Conservation (phyloP, 2,797 vertebrate genomes). For the Fistularia tabacaria region DNA sequence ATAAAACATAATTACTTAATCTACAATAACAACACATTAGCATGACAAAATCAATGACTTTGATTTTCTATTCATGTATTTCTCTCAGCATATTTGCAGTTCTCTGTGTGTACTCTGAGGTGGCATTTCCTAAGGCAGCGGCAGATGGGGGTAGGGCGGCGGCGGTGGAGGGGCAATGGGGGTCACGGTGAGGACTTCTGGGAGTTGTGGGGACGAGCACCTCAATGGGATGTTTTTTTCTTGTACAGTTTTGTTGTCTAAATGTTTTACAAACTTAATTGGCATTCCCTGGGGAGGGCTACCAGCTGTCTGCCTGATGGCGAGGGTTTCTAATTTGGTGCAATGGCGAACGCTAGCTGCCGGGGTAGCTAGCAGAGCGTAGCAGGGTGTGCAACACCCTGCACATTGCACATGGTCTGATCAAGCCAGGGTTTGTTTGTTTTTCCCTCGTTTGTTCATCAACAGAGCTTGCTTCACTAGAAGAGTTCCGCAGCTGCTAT, state of each 20-base stretch:
- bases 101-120: slow-evolving; percentile 64
- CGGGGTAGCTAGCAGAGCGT: slow-evolving; percentile 65
- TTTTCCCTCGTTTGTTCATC: slow-evolving; percentile 67
- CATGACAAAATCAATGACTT: slow-evolving; percentile 76
- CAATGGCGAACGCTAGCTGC: slow-evolving; percentile 64
- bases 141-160: slow-evolving; percentile 63
- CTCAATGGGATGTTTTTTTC: slow-evolving; percentile 65
- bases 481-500: slow-evolving; percentile 63
- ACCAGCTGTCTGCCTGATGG: slow-evolving; percentile 83
- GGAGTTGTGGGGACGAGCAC: slow-evolving; percentile 69
- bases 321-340: slow-evolving; percentile 77
- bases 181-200: slow-evolving; percentile 66
- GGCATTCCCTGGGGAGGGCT: slow-evolving; percentile 76
- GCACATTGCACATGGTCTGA: slow-evolving; percentile 53
- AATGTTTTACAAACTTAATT: slow-evolving; percentile 88
- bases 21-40: slow-evolving; percentile 70
- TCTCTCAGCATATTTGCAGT: slow-evolving; percentile 67
- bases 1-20: slow-evolving; percentile 71
- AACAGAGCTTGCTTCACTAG: slow-evolving; percentile 50
- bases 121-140: slow-evolving; percentile 64
- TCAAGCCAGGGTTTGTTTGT: slow-evolving; percentile 65
- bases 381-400: slow-evolving; percentile 54
- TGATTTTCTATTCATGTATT: slow-evolving; percentile 78
- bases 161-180: slow-evolving; percentile 40
- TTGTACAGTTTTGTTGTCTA: slow-evolving; percentile 85